phyloP scores from a whole-genome alignment of 92 coral and sea anemone species.

The Isaurus tuberculatus region DNA sequence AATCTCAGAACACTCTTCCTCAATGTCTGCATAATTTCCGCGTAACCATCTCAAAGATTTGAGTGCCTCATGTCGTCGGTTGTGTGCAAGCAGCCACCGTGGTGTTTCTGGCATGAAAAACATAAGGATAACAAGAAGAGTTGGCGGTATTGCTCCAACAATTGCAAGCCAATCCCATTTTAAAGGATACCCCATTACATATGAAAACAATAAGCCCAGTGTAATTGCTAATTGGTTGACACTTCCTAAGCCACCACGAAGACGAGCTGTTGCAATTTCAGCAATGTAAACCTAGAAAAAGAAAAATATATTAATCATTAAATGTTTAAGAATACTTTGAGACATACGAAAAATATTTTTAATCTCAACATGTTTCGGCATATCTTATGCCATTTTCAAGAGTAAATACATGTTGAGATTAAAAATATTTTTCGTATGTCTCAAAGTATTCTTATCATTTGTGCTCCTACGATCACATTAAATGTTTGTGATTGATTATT shows the following conservation, averaged over 20 bases:
- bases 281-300: constrained; percentile 82
- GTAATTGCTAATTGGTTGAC: constrained; percentile 86
- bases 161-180: constrained; percentile 90
- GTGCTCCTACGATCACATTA: too few species aligned
- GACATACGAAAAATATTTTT: too few species aligned
- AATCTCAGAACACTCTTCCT: constrained; percentile 79
- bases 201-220: constrained; percentile 66
- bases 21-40: constrained; percentile 69
- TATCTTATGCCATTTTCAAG: too few species aligned
- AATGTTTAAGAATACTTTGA: too few species aligned
- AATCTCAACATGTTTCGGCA: too few species aligned
- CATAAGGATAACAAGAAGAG: constrained; percentile 73
- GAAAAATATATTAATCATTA: too few species aligned
- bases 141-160: constrained; percentile 75
- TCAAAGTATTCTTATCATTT: too few species aligned
- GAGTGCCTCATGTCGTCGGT: constrained; percentile 73
- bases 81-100: constrained; percentile 80
- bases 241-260: constrained; percentile 85
- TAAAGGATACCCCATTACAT: constrained; percentile 57
- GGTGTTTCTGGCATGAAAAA: constrained; percentile 89
- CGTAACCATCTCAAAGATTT: constrained; percentile 68
- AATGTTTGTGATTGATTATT: too few species aligned
- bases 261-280: constrained; percentile 76
- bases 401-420: too few species aligned
- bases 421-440: too few species aligned